Base-by-base conservation (phyloP, 2,797 vertebrate species). In the Cyclura pinguis region DNA sequence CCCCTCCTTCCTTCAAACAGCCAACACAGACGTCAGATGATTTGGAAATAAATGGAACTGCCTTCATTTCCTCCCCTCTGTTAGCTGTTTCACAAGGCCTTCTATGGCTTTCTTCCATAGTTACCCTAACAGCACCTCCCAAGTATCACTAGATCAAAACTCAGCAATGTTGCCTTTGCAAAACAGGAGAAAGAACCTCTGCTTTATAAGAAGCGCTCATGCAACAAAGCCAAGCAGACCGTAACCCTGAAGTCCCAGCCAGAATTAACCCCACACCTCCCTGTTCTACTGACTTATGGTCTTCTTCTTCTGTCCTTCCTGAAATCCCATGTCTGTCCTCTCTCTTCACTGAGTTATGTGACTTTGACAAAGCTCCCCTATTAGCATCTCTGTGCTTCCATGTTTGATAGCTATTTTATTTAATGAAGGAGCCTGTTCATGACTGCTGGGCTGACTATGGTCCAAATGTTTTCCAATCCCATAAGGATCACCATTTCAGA, bases 21-120 rank as follows among this genome's bases (percentile, higher is more conserved):
- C 93, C 87, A 94, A 87, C 92, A 94, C 18, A 94, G 92, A 91
- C 86, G 92, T 90, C 88, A 94, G 88, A 93, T 85, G 74, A 95
- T 93, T 91, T 93, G 64, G 93, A 95, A 91, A 87, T 1, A 95
- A 89, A 89, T 0, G 10, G 91, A 94, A 84, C 80, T 0, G 24
- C 55, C 72, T 95, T 50, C 29, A 0, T 91, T 96, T 95, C 86
- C 92, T 94, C 92, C 86, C 32, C 93, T 93, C 92, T 94, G 93
- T 91, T 89, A 82, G 87, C 72, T 96, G 86, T 87, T 94, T 91
- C 88, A 87, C 86, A 93, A 94, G 89, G 87, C 93, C 73, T 90
- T 91, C 38, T 80, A 12, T 90, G 88, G 80, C 87, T 69, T 55
- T 91, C 72, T 93, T 90, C 88, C 83, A 92, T 86, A 90, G 89